Conservation (phyloP, 92 coral and sea anemone species). For the Siderastrea radians region DNA sequence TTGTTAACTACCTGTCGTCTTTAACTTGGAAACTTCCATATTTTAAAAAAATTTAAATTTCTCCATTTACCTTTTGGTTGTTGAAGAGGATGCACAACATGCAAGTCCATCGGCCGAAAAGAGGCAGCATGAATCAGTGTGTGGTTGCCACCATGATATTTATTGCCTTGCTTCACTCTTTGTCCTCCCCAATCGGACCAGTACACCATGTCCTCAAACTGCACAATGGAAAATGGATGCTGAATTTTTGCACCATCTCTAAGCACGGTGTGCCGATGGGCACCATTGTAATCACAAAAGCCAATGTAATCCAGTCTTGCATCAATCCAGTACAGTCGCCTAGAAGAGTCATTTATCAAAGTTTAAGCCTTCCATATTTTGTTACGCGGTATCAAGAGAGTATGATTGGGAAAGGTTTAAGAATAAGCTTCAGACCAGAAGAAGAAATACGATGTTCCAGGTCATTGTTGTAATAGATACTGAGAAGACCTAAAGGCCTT, state of each 20-base stretch:
- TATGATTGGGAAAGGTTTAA: too few species aligned
- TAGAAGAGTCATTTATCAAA: background rate
- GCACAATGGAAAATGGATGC: constrained; percentile 84
- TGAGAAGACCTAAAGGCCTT: too few species aligned
- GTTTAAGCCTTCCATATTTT: too few species aligned
- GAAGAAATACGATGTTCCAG: too few species aligned
- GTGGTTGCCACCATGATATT: constrained; percentile 79
- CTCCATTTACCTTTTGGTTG: constrained; percentile 87
- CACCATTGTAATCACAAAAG: constrained; percentile 90
- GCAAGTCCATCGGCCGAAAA: constrained; percentile 81
- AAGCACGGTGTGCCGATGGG: constrained; percentile 72
- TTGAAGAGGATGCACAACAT: constrained; percentile 91
- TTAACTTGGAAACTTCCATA: too few species aligned
- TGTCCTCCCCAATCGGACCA: constrained; percentile 90
- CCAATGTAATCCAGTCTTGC: constrained; percentile 77
- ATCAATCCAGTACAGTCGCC: constrained; percentile 97
- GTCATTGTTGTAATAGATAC: too few species aligned
- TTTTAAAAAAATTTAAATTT: background rate
- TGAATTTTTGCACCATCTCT: constrained; percentile 34
- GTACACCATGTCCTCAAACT: constrained; percentile 88
- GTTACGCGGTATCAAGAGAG: too few species aligned
- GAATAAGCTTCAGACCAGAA: too few species aligned
- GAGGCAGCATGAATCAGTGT: constrained; percentile 50
- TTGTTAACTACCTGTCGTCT: too few species aligned
- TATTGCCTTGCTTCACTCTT: constrained; percentile 59